These are phyloP conservation scores for Antheraea mylitta DNA, from an alignment of 1,140 invertebrate species.

Conservation along the genomic window DNA sequence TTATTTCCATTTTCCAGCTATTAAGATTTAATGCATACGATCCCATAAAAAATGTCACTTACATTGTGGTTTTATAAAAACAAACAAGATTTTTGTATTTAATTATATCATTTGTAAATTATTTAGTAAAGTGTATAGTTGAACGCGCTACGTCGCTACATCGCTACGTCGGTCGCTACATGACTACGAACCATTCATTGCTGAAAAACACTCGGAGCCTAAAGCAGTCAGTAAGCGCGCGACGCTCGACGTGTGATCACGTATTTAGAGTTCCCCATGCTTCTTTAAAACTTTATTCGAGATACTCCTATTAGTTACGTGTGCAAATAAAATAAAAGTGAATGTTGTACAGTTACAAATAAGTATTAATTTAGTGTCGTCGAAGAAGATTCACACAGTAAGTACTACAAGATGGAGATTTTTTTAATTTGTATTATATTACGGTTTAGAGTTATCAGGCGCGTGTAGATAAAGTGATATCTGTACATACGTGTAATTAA, in stretches of 20 bases:
- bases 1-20: too few relatives aligned
- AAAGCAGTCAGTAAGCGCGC: constrained; percentile 11
- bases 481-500: constrained; percentile 12
- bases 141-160: not conserved
- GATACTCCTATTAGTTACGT: not conserved
- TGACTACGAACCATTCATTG: not conserved
- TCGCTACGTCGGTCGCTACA: not conserved
- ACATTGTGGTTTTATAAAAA: too few relatives aligned
- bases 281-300: constrained; percentile 4
- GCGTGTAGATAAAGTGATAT: not conserved
- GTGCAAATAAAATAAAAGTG: not conserved
- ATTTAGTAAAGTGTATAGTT: too few relatives aligned
- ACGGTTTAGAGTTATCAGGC: constrained; percentile 1
- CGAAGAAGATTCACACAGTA: not conserved
- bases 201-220: constrained; percentile 6
- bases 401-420: not conserved
- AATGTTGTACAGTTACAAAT: not conserved
- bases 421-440: constrained; percentile 7
- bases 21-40: too few relatives aligned
- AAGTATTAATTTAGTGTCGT: not conserved
- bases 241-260: not conserved
- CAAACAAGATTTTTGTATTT: too few relatives aligned
- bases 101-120: too few relatives aligned
- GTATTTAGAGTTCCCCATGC: not conserved
- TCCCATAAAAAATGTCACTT: too few relatives aligned